These are phyloP conservation scores for Salpingus planirostris DNA, from an alignment of 2,888 invertebrate genomes.

Conservation along the genomic window DNA sequence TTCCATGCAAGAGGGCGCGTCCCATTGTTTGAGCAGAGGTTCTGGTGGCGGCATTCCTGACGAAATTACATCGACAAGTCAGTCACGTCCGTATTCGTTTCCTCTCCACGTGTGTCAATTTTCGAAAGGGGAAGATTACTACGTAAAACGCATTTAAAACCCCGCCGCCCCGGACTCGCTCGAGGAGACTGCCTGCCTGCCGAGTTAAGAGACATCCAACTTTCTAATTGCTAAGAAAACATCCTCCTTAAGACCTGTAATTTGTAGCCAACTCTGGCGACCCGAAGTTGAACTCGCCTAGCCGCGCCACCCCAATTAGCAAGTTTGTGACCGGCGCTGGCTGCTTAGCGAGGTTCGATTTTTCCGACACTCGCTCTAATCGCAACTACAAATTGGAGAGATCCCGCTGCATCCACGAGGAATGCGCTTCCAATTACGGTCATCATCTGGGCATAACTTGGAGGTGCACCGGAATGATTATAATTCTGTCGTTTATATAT, in stretches of 20 bases:
- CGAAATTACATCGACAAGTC: conserved; percentile 11
- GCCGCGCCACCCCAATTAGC: conserved; percentile 17
- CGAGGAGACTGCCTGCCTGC: conserved; percentile 1
- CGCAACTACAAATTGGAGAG: too few species aligned
- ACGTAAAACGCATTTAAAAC: conserved; percentile 12
- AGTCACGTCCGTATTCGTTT: conserved; percentile 13
- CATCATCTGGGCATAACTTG: too few species aligned
- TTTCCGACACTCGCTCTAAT: too few species aligned
- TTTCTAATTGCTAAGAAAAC: conserved; percentile 21
- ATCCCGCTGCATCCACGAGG: too few species aligned
- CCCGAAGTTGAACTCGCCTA: conserved; percentile 12
- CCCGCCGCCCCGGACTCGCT: background rate
- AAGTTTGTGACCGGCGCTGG: conserved; percentile 14
- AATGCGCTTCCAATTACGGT: too few species aligned
- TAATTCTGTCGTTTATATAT: too few species aligned
- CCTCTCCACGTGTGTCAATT: conserved; percentile 14
- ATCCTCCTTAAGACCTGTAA: conserved; percentile 16
- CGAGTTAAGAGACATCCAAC: conserved; percentile 16
- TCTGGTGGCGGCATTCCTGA: conserved; percentile 7
- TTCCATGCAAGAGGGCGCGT: background rate
- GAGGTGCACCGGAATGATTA: too few species aligned
- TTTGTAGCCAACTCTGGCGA: conserved; percentile 18
- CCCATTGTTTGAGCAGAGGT: conserved; percentile 8
- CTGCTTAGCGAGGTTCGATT: too few species aligned
- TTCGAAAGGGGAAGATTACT: conserved; percentile 10